phyloP scores from a whole-genome alignment of 2,113 vertebrate species.

The Ancistrus triradiatus region DNA sequence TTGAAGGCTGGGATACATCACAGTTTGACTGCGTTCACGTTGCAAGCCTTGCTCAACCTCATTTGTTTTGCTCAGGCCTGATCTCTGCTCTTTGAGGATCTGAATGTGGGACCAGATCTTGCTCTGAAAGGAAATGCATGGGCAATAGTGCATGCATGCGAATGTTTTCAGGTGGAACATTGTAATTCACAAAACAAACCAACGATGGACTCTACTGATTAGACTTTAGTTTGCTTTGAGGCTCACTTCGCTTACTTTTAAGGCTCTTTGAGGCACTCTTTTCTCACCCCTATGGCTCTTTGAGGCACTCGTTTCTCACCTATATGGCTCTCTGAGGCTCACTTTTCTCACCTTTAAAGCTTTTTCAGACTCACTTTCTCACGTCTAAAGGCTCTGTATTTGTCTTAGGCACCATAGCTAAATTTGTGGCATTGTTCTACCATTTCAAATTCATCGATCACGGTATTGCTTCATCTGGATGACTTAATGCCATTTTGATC shows the following conservation, averaged over 20 bases:
- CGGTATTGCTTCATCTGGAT: neutral
- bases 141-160: no score
- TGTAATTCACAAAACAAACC: neutral
- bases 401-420: neutral
- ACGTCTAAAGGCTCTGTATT: neutral
- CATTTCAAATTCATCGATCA: neutral
- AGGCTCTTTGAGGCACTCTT: neutral
- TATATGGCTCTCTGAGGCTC: neutral
- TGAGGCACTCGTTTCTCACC: neutral
- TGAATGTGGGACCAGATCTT: neutral
- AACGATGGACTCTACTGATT: neutral
- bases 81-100: no score
- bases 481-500: neutral
- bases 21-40: constrained; percentile 13
- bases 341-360: neutral
- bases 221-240: neutral
- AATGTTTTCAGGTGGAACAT: neutral
- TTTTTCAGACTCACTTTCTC: neutral
- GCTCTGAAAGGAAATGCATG: neutral
- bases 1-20: constrained; percentile 1
- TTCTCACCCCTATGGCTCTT: neutral
- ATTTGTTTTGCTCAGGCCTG: no score
- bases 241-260: neutral
- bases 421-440: neutral
- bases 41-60: neutral